These are phyloP conservation scores for Anhinga anhinga DNA, from an alignment of 2,113 vertebrate genomes.

Conservation along the genomic window DNA sequence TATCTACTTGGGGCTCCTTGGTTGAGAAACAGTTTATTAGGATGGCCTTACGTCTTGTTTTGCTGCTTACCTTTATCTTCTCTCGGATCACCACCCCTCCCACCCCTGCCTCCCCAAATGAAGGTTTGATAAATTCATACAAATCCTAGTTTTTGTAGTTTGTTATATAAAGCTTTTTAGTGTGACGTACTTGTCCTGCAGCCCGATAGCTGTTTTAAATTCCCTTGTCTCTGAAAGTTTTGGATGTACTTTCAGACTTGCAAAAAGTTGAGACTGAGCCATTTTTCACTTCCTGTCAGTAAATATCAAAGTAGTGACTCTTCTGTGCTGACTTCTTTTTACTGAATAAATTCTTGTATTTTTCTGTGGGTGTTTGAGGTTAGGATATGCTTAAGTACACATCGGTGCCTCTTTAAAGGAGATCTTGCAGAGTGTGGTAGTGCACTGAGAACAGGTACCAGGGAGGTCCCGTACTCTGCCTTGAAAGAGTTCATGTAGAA, in stretches of 20 bases:
- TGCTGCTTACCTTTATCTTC: neutral
- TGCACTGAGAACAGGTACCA: neutral
- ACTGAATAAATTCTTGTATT: neutral
- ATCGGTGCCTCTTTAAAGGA: neutral
- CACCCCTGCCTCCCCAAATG: no score
- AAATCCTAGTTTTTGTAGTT: neutral
- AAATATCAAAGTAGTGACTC: constrained; percentile 44
- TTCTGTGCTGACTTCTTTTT: neutral
- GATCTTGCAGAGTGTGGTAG: neutral
- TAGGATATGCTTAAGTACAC: neutral
- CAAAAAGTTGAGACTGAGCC: constrained; percentile 13
- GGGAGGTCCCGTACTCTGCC: neutral
- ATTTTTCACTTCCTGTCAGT: constrained; percentile 50
- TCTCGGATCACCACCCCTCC: neutral
- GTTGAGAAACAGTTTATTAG: neutral
- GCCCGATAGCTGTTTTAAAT: neutral
- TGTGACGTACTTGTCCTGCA: neutral
- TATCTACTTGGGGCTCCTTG: fast-evolving
- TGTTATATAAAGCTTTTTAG: neutral
- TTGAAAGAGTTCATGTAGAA: neutral
- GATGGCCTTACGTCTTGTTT: neutral
- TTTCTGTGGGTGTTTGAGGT: constrained; percentile 1
- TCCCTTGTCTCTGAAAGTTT: constrained; percentile 25
- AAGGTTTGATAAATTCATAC: neutral
- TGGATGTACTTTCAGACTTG: constrained; percentile 11